Base-by-base conservation (phyloP, 2,888 invertebrate genomes). In the Metallyticus violacea region DNA sequence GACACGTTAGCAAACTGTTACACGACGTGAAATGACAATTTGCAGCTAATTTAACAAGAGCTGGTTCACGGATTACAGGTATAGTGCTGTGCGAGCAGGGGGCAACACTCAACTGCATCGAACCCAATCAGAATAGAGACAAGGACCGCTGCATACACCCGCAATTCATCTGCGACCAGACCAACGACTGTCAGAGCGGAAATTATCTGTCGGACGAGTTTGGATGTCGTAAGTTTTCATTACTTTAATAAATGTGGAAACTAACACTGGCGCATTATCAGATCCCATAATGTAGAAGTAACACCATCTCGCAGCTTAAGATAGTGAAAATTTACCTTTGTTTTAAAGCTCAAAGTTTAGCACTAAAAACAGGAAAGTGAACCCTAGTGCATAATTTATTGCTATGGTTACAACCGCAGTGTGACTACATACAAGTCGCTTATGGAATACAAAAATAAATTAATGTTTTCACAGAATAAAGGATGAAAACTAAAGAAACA, bases 111-210 rank as follows among this genome's bases (percentile, higher is more conserved):
- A 79, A 62, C 28, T 86, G 87, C 85, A 87, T 88, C 81, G 87
- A 88, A 15, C 87, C 86, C 6, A 89, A 88, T 77, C 87, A 87
- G 87, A 80, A 80, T 15, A 80, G 87, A 26, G 87, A 87, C 25
- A 86, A 86, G 77, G 90, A 90, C 27, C 90, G 92, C 7, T 93
- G 93, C 89, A 91, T 93, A n/a, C 86, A 89, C 3, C 89, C 89
- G 22, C 88, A 90, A 76, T 91, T 90, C 88, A 89, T 93, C n/a
- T 93, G 93, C 89, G 92, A 93, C 87, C 91, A 91, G 0, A 87
- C 88, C 85, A 91, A 91, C 86, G 91, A 93, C 89, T 93, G 93
- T 88, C 90, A 89, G 87, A 91, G 91, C 88, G 91, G 91, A 5
- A 90, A 91, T 4, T 89, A 89, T 26, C 90, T 91, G 1, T 90